These are phyloP conservation scores for Pyrocephalus nanus DNA, from an alignment of 2,797 vertebrate species.

Conservation along the genomic window DNA sequence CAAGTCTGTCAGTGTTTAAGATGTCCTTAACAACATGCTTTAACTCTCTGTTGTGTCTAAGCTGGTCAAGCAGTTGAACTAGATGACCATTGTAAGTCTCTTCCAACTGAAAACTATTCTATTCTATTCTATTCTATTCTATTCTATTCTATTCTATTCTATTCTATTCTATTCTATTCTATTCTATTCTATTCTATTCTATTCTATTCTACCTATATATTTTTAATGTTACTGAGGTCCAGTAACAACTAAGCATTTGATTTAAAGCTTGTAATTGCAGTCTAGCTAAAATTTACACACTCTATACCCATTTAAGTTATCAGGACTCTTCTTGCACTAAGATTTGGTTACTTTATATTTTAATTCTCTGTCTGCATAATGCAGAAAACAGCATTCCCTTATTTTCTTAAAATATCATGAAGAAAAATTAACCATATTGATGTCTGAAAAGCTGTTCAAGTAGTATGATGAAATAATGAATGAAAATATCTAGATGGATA, in stretches of 20 bases:
- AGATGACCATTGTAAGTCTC: neutral
- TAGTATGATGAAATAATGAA: neutral
- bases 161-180: neutral
- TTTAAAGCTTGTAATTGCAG: neutral
- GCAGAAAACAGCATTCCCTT: neutral
- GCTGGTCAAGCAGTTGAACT: neutral
- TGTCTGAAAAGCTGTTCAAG: neutral
- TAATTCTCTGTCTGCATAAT: neutral
- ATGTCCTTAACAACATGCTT: no score
- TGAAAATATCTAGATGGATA: neutral
- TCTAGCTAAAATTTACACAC: neutral
- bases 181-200: neutral
- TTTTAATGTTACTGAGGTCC: neutral
- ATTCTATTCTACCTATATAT: neutral
- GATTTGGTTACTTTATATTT: neutral
- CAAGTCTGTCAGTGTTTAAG: neutral
- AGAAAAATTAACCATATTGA: neutral
- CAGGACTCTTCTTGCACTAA: neutral
- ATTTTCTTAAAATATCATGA: neutral
- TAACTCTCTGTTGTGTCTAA: no score
- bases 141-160: neutral
- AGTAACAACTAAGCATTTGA: neutral
- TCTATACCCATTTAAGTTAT: neutral
- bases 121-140: neutral
- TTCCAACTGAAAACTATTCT: neutral